A percentile compares a stretch with the other conserved stretches of the same genome.
phyloP scores from a whole-genome alignment of 2,888 invertebrate genomes.

The Hirtodrosophila duncani region DNA sequence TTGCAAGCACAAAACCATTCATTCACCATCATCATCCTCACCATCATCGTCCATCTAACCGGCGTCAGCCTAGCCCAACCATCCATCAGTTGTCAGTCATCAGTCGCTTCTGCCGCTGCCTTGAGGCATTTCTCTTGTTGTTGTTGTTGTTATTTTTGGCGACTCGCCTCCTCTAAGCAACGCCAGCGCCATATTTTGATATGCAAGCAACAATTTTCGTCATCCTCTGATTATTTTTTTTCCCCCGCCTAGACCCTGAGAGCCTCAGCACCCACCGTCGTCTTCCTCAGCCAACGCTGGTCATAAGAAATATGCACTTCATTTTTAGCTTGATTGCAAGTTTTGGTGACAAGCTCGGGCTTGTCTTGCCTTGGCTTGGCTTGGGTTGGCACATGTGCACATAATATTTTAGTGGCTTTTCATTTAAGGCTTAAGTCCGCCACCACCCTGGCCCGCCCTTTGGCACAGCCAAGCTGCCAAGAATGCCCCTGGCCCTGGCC shows the following conservation, averaged over 20 bases:
- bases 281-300: constrained; percentile 4
- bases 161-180: no score
- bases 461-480: no score
- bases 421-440: constrained; percentile 22
- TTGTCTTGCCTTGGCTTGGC: constrained; percentile 27
- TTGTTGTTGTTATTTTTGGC: constrained; percentile 2
- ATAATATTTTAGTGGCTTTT: constrained; percentile 62
- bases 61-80: constrained; percentile 3
- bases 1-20: no score
- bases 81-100: constrained; percentile 3
- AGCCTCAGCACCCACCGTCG: no score
- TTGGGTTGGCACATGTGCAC: constrained; percentile 52
- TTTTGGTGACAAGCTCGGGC: constrained; percentile 18
- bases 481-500: constrained; percentile 2
- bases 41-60: constrained; percentile 23
- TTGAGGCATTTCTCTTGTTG: constrained; percentile 29
- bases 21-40: no score
- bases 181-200: no score
- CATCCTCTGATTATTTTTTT: no score
- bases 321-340: constrained; percentile 63
- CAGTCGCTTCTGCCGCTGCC: constrained; percentile 20
- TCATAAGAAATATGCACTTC: constrained; percentile 55
- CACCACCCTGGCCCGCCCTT: background rate
- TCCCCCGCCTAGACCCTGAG: no score
- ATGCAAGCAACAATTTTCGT: no score